phyloP scores from a whole-genome alignment of 2,888 invertebrate genomes.

The Diploptera punctata region DNA sequence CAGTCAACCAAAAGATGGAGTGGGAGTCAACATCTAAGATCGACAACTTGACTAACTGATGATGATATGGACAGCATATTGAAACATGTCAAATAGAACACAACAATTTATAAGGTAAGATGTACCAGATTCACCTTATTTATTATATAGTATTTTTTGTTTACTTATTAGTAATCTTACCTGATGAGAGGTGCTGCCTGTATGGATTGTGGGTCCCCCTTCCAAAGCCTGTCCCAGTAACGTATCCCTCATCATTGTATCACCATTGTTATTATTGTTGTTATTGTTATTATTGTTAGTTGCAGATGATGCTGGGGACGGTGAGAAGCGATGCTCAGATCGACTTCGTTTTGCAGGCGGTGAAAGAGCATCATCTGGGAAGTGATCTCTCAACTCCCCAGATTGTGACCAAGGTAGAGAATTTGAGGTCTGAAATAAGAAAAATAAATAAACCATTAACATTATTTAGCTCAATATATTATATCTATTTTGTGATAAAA shows the following conservation, averaged over 20 bases:
- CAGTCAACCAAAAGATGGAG: too few relatives aligned
- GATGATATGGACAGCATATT: too few relatives aligned
- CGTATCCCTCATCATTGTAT: conserved; percentile 69
- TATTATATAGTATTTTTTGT: too few relatives aligned
- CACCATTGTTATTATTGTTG: conserved; percentile 48
- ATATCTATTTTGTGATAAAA: too few relatives aligned
- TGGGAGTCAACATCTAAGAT: too few relatives aligned
- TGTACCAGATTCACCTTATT: too few relatives aligned
- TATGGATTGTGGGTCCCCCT: conserved; percentile 71
- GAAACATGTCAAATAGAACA: too few relatives aligned
- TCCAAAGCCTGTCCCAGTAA: conserved; percentile 80
- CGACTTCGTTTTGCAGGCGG: conserved; percentile 74
- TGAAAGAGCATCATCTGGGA: conserved; percentile 63
- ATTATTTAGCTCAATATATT: too few relatives aligned
- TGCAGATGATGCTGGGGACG: conserved; percentile 45
- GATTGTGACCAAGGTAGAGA: conserved; percentile 68
- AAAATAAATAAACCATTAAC: too few relatives aligned
- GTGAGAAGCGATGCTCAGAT: conserved; percentile 58
- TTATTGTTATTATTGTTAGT: conserved; percentile 35
- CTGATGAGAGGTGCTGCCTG: conserved; percentile 48
- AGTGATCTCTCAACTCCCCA: conserved; percentile 53
- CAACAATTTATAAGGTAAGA: too few relatives aligned
- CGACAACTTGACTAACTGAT: too few relatives aligned
- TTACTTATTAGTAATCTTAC: too few relatives aligned
- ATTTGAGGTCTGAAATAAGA: conserved; percentile 59